These are phyloP conservation scores for Lasiurus borealis DNA, from an alignment of 2,113 vertebrate species.

Conservation along the genomic window DNA sequence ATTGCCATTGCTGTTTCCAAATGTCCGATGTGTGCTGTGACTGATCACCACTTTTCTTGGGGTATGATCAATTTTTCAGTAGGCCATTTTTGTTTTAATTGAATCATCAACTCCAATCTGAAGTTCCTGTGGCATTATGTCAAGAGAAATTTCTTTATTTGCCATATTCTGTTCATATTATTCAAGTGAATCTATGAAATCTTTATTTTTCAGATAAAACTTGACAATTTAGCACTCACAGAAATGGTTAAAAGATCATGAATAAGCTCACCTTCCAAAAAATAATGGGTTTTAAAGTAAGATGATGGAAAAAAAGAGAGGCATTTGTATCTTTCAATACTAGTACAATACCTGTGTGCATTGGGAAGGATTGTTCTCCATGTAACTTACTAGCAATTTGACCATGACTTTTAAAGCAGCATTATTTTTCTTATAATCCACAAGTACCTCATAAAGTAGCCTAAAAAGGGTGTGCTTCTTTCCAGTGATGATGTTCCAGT, in stretches of 20 bases:
- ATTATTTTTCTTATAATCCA: constrained; percentile 96
- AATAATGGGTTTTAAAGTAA: background rate
- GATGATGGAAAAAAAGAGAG: background rate
- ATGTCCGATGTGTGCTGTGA: constrained; percentile 98
- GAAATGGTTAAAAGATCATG: background rate
- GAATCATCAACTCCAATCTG: constrained; percentile 62
- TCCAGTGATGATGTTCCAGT: constrained; percentile 96
- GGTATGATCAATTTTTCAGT: constrained; percentile 99
- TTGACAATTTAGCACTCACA: background rate
- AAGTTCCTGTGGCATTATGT: background rate
- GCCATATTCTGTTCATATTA: background rate
- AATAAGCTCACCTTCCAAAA: background rate
- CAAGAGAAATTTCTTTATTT: background rate
- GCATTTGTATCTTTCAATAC: background rate
- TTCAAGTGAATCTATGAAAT: background rate
- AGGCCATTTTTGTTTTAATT: constrained; percentile 99
- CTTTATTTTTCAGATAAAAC: background rate
- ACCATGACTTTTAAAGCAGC: background rate
- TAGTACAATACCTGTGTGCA: background rate
- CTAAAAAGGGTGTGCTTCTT: constrained; percentile 95
- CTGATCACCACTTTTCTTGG: constrained; percentile 98
- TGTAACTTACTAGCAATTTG: background rate
- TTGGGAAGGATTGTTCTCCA: background rate
- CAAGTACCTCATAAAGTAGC: constrained; percentile 96
- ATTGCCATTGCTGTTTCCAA: constrained; percentile 99